Base-by-base conservation (phyloP, 2,888 invertebrate genomes). In the Labia minor region DNA sequence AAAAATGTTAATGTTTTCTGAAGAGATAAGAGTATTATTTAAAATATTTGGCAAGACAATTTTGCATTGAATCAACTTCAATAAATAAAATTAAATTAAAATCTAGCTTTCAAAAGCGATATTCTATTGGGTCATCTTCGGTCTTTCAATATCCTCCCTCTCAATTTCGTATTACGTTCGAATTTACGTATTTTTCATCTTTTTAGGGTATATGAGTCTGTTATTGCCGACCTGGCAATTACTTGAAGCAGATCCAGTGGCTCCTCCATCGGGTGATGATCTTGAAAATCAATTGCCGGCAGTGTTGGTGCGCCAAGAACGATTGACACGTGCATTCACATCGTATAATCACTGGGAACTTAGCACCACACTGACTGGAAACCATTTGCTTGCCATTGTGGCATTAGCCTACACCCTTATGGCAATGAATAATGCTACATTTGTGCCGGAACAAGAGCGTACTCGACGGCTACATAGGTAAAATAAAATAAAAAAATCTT, bases 381-480 rank as follows among this genome's bases (percentile, higher is more conserved):
- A 95, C 79, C 99, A 99, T 78, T 83, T 99, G 69, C 81, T 99
- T 71, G 90, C 96, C 66, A 88, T 98, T 70, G 94, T 98, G 66
- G 90, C 97, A 0, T 83, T 97, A 67, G 92, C 97, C 65, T 96
- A 99, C 79, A 98, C 98, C 0, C 83, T 99, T 65, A 95, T 98
- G 95, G 93, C 95, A 0, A 96, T 98, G 94, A 93, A 90, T 76
- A 94, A 93, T 74, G 94, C 95, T 33, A 92, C 93, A 61, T 95
- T 97, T 78, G 86, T 94, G 70, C 90, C 92, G 0, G 92, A 92
- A 73, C 90, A 90, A 76, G 92, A 93, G 75, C 81, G 90, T 67
- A 87, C 86, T 71, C 83, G 92, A 71, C 87, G 89, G 74, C 76
- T 92, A 74, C 87, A 88, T 76, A 84, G 88, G 86, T 86, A 72